Evolutionary conservation across 2,797 vertebrate species (phyloP).

Genomic region (Poeciliopsis gracilis): DNA sequence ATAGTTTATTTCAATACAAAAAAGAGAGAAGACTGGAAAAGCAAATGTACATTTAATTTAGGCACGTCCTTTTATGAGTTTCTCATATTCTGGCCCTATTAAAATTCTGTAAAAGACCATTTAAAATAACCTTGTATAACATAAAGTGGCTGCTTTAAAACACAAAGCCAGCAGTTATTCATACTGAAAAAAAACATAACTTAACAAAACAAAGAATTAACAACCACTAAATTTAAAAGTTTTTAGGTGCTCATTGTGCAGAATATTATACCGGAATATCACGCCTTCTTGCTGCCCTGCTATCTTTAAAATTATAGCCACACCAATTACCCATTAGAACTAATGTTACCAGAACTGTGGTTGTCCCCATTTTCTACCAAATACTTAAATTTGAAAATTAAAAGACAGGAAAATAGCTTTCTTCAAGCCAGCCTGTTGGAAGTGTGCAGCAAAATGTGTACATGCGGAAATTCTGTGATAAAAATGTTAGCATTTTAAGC

Average conservation of each 20-base stretch:
- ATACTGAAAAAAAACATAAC: neutral
- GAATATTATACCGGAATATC: neutral
- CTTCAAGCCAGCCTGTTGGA: neutral
- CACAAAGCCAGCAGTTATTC: neutral
- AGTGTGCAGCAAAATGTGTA: neutral
- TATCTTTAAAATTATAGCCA: neutral
- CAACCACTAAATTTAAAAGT: neutral
- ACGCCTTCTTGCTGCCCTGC: neutral
- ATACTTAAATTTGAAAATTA: neutral
- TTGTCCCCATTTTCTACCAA: neutral
- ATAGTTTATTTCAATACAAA: constrained; percentile 6
- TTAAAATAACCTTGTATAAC: neutral
- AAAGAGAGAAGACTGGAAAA: constrained; percentile 11
- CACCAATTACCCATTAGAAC: neutral
- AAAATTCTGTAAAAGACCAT: neutral
- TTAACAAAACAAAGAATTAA: neutral
- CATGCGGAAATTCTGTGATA: neutral
- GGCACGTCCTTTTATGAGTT: neutral
- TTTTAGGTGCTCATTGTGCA: neutral
- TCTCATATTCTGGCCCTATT: neutral
- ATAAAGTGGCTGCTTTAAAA: neutral
- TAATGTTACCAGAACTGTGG: neutral
- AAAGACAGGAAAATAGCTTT: neutral
- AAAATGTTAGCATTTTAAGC: neutral
- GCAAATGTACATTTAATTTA: neutral